Base-by-base conservation (phyloP, 2,888 invertebrate species). In the Lasioglossum zephyrum region DNA sequence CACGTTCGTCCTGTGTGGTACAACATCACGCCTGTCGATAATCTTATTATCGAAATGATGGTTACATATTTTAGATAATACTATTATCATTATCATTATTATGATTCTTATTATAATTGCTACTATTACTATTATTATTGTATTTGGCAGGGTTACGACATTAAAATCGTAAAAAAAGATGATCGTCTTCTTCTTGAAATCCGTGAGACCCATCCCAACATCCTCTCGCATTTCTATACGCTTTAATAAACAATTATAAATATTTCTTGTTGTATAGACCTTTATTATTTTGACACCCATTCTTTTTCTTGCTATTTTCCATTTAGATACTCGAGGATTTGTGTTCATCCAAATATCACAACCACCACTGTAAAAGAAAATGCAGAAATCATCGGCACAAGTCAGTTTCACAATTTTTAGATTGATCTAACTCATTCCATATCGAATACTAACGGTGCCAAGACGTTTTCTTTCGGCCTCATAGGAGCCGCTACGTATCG, bases 121-220 rank as follows among this genome's bases (percentile, higher is more conserved):
- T 91, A 91, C 86, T 91, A 89, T 85, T 91, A 90, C 87, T 91
- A 91, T 89, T 90, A 91, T 91, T 93, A 92, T 93, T 95, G 94
- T 95, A 95, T 94, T 95, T 95, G 95, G 95, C 95, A 95, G 94
- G 95, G 95, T 95, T 95, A 94, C 94, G 93, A 95, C 92, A 95
- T 94, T 94, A 94, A 95, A 94, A 94, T 81, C 90, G 90, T 90
- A 89, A 92, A 92, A 91, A 91, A 91, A 26, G 36, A 26, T 41
- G 13, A 5, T 4, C 41, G 70, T 22, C 22, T 41, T 6, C 2
- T 70, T 70, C n/a, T 70, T 41, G 2, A 11, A 57, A 11, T n/a
- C 57, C 4, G 8, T 36, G 0, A 31, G 16, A 16, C 60, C 60
- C 31, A 63, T 63, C 18, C 31, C 31, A 5, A 2, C 9, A 9